These are phyloP conservation scores for Panurus biarmicus DNA, from an alignment of 2,113 vertebrate genomes.

Conservation along the genomic window DNA sequence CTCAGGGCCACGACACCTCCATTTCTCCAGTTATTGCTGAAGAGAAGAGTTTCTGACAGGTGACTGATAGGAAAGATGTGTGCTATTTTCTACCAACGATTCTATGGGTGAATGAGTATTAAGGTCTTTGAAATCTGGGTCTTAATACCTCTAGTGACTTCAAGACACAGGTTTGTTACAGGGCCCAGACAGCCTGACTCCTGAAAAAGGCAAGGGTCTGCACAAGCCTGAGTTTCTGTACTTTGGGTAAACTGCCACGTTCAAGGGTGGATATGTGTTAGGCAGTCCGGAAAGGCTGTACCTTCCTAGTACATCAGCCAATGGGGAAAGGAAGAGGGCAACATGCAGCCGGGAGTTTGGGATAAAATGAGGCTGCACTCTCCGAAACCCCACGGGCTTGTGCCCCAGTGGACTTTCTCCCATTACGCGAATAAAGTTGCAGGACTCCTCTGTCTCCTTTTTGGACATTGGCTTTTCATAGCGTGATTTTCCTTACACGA, in stretches of 20 bases:
- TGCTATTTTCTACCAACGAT: no score
- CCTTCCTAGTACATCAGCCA: neutral
- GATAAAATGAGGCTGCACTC: neutral
- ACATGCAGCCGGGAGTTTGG: neutral
- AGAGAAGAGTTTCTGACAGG: neutral
- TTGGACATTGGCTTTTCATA: neutral
- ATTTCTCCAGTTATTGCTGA: neutral
- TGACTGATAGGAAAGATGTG: neutral
- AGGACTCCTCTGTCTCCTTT: no score
- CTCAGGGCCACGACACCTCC: neutral
- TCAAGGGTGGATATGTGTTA: neutral
- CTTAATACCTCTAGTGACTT: neutral
- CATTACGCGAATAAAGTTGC: neutral
- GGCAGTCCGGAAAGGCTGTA: no score
- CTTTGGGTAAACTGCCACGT: neutral
- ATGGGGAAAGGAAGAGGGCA: neutral
- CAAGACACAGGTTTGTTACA: neutral
- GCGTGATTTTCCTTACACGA: neutral
- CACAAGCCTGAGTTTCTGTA: neutral
- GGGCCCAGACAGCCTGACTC: neutral
- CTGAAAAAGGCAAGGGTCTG: neutral
- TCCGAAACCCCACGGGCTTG: accelerated
- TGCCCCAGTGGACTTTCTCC: no score
- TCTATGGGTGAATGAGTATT: neutral
- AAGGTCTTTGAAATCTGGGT: neutral